Base-by-base conservation (phyloP, 2,888 invertebrate species). In the Teinopalpus imperialis region DNA sequence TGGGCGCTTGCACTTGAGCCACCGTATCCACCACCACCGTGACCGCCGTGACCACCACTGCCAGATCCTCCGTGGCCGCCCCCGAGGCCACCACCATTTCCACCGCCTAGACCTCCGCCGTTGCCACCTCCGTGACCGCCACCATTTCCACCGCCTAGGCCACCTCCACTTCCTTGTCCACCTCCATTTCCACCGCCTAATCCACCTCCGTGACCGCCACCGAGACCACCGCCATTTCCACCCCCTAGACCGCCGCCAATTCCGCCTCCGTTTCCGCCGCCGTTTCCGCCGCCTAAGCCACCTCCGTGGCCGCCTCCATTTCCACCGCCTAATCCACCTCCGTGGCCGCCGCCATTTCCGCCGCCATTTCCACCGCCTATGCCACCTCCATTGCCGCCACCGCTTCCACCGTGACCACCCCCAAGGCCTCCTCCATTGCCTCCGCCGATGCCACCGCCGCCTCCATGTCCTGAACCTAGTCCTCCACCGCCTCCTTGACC, bases 361-460 rank as follows among this genome's bases (percentile, higher is more conserved):
- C 14, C 29, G 27, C 57, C 57, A 29, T 45, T 40, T 3, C 50
- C 41, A 36, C 56, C 45, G 13, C 55, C 49, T 6, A 36, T 39
- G 18, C 43, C 43, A 7, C 51, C 45, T 0, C 48, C 43, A 8
- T 10, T 14, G 1, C 49, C 16, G 2, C 4, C 2, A 3, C 16
- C 48, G 35, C 16, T 29, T 26, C 57, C 56, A 31, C 54, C 48
- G 14, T 53, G 47, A 18, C 56, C 54, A 9, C 60, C 54, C 4
- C 76, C 48, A 4, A 3, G 4, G 10, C 51, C 49, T 7, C 51
- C 43, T 21, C 58, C 57, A 23, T 40, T 26, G 6, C 51, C 42
- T 24, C 58, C 48, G 18, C 55, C 50, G 3, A 69, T 71, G n/a
- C 73, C 72, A 3, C 61, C 57, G 14, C 53, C 48, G n/a, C 43